Conservation (phyloP, 2,888 invertebrate genomes). For the Cheilosia vernalis region DNA sequence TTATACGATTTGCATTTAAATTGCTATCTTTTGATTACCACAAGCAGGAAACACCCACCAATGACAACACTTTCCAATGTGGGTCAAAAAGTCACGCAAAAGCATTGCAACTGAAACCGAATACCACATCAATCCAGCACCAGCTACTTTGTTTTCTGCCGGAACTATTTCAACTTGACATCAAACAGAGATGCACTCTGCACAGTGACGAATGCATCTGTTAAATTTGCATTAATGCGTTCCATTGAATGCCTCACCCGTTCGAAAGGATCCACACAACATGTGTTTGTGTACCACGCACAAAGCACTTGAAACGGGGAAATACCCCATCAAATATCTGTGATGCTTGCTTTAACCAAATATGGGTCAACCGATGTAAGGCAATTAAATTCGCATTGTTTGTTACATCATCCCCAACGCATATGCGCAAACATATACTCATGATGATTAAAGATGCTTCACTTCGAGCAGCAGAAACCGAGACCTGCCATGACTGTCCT, state of each 20-base stretch:
- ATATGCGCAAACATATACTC: constrained; percentile 21
- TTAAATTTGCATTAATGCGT: constrained; percentile 38
- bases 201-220: constrained; percentile 49
- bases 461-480: too few relatives aligned
- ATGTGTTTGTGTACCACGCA: neutral
- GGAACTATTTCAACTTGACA: constrained; percentile 57
- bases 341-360: constrained; percentile 20
- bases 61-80: constrained; percentile 5
- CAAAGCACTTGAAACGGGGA: constrained; percentile 54
- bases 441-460: neutral
- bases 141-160: constrained; percentile 58
- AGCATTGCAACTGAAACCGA: neutral
- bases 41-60: neutral
- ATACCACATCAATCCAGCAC: constrained; percentile 33
- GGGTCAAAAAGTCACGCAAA: constrained; percentile 46
- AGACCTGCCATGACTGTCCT: constrained; percentile 12
- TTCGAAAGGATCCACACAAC: constrained; percentile 19
- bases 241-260: constrained; percentile 19
- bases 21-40: neutral
- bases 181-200: constrained; percentile 35
- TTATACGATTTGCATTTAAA: too few relatives aligned
- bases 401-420: constrained; percentile 19
- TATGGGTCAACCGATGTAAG: constrained; percentile 43
- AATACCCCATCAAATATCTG: constrained; percentile 14
- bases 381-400: constrained; percentile 48